phyloP scores from a whole-genome alignment of 2,888 invertebrate species.

The Nezara viridula region DNA sequence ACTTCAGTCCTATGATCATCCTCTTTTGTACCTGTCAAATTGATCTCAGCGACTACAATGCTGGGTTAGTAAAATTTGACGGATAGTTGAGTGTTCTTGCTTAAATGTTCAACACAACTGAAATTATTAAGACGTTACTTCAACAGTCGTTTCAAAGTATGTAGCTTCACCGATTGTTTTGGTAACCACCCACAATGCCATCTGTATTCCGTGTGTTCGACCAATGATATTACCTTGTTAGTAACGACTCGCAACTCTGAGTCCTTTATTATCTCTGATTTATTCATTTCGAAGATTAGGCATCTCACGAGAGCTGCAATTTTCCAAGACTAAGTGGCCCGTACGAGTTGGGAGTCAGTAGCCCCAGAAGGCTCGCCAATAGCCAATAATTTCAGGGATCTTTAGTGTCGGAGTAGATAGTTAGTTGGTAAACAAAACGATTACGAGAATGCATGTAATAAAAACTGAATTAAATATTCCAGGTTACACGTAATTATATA shows the following conservation, averaged over 20 bases:
- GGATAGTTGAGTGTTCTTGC: too few relatives aligned
- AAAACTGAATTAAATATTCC: too few relatives aligned
- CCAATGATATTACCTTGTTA: background rate
- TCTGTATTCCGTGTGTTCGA: background rate
- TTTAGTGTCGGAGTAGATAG: background rate
- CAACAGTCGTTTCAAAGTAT: too few relatives aligned
- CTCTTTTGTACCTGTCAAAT: too few relatives aligned
- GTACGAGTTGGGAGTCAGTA: background rate
- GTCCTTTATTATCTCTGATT: constrained; percentile 15
- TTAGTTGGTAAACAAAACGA: background rate
- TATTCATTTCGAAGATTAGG: constrained; percentile 20
- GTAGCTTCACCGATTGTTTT: too few relatives aligned
- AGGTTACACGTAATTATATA: too few relatives aligned
- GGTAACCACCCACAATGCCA: background rate
- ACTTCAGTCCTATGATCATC: too few relatives aligned
- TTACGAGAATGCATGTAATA: background rate
- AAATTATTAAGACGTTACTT: too few relatives aligned
- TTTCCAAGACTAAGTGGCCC: constrained; percentile 6
- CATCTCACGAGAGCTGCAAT: background rate
- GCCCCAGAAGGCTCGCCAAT: background rate
- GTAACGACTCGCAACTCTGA: background rate
- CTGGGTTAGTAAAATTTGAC: too few relatives aligned
- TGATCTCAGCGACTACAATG: too few relatives aligned
- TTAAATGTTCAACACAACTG: too few relatives aligned
- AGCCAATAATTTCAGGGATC: background rate